A percentile compares a stretch with the other conserved stretches of the same genome.
phyloP scores from a whole-genome alignment of 2,888 invertebrate species.

The Idaea straminata region DNA sequence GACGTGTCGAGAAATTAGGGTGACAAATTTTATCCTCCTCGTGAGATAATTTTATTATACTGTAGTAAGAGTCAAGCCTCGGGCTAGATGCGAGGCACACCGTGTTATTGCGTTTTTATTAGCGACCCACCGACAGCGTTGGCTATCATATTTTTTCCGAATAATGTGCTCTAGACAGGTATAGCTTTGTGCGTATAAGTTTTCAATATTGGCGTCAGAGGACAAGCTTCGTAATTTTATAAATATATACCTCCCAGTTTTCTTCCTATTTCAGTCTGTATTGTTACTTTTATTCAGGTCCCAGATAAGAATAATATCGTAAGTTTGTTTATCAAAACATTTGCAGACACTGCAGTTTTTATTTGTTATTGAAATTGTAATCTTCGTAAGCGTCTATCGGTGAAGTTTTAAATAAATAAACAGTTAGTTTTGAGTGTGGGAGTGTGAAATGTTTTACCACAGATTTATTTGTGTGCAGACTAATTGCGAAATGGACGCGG shows the following conservation, averaged over 20 bases:
- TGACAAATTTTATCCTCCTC: conserved; percentile 64
- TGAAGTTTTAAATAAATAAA: conserved; percentile 16
- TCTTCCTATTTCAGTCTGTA: background rate
- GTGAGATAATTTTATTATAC: conserved; percentile 71
- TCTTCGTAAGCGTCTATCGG: conserved; percentile 13
- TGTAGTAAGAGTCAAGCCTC: conserved; percentile 59
- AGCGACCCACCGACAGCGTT: conserved; percentile 47
- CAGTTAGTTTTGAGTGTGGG: conserved; percentile 11
- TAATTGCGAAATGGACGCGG: conserved; percentile 55
- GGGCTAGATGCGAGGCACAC: conserved; percentile 47
- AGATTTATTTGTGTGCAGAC: conserved; percentile 48
- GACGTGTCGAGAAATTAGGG: conserved; percentile 50
- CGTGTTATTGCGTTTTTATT: conserved; percentile 74
- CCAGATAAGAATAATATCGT: too few species aligned
- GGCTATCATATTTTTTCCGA: conserved; percentile 62
- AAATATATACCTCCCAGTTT: conserved; percentile 8
- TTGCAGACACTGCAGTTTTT: conserved; percentile 10
- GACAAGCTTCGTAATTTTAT: conserved; percentile 16
- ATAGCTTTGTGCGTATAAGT: conserved; percentile 50
- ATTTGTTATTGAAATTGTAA: conserved; percentile 18
- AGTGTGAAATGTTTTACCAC: conserved; percentile 21
- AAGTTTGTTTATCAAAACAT: background rate
- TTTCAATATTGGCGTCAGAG: conserved; percentile 41
- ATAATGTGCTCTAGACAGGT: conserved; percentile 53
- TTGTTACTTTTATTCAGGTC: too few species aligned